These are phyloP conservation scores for Papio anubis DNA, from an alignment of 2,113 vertebrate species.

Conservation along the genomic window DNA sequence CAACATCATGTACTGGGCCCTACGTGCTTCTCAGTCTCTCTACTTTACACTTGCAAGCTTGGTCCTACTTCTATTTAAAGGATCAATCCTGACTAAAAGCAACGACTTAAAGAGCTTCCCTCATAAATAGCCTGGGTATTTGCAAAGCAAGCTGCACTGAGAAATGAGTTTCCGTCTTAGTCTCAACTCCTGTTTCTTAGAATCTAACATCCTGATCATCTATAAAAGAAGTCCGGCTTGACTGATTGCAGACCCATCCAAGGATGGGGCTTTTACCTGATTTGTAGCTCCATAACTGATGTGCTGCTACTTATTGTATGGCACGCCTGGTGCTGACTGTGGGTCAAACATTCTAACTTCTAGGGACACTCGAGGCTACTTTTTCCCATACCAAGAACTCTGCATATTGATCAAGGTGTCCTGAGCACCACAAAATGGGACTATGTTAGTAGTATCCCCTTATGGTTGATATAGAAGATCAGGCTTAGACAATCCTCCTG, in stretches of 20 bases:
- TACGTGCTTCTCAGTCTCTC: background rate
- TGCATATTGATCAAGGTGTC: background rate
- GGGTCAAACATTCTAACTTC: background rate
- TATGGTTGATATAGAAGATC: background rate
- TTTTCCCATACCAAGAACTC: background rate
- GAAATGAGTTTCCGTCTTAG: background rate
- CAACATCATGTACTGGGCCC: background rate
- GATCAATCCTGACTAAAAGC: background rate
- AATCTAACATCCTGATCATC: slow-evolving; percentile 1
- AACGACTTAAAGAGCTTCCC: background rate
- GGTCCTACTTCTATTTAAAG: background rate
- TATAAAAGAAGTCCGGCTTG: slow-evolving; percentile 10
- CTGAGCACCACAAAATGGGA: background rate
- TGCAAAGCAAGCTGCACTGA: background rate
- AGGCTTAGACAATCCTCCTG: background rate
- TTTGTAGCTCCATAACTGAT: background rate
- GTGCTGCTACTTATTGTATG: background rate
- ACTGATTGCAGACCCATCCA: background rate
- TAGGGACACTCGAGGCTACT: background rate
- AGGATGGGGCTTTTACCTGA: background rate
- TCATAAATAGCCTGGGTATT: background rate
- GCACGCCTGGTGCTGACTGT: background rate
- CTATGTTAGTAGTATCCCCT: background rate
- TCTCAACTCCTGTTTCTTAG: background rate
- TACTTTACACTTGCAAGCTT: background rate